Base-by-base conservation (phyloP, 2,113 vertebrate genomes). In the Hypocryptadius cinnamomeus region DNA sequence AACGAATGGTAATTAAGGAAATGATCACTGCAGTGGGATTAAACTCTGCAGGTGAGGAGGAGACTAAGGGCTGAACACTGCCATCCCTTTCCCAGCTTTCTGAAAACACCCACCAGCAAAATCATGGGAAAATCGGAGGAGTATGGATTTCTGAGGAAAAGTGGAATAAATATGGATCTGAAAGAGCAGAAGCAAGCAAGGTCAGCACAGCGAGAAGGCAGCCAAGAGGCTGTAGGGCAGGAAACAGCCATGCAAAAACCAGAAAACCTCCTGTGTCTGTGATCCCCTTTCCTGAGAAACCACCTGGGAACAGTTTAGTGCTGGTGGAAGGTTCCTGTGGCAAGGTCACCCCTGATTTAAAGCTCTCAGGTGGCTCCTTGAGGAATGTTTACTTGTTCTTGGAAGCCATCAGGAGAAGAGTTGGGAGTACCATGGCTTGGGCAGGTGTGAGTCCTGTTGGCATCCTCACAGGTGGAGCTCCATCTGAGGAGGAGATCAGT, bases 81-180 rank as follows among this genome's bases (percentile, higher is more conserved):
- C 47, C 0, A 0, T 48, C 44, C 15, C 51, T 78, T 51, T 39
- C 64, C 80, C 53, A 50, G 48, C 15, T 71, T 70, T 74, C 61
- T 37, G 53, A 71, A 78, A 81, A 66, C 37, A 61, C n/a, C 6
- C 33, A 25, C 30, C 56, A 59, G 54, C 8, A 89, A 61, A 85
- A 60, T 18, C 0, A 0, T 2, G 11, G 65, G 57, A 59, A 57
- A 65, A 31, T 50, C 2, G 0, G 53, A 65, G 50, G 27, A 35
- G 13, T 84, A 5, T 4, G 1, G 50, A 31, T 44, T 89, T 84
- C 76, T 48, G 66, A 77, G 59, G 30, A 47, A 82, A 64, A 89
- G 33, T 4, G 15, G 42, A 33, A 44, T 45, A 66, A 85, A 73
- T 30, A 59, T 2, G 1, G 33, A 8, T 31, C 57, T 61, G 81